phyloP scores from a whole-genome alignment of 2,888 invertebrate species.

The Hyppa rectilinea region DNA sequence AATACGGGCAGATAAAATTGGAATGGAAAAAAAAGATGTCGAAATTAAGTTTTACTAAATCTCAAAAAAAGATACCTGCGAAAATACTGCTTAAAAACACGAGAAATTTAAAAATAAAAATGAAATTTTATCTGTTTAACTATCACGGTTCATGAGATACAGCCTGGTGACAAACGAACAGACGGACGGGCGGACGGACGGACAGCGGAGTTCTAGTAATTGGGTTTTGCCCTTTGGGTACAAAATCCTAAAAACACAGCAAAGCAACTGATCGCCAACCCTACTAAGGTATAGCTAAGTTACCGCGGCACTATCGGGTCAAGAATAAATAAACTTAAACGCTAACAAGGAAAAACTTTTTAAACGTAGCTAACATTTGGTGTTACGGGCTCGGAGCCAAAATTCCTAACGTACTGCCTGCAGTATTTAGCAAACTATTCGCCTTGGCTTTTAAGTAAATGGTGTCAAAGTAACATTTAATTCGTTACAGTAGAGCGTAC shows the following conservation, averaged over 20 bases:
- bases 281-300: neutral
- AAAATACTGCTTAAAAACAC: neutral
- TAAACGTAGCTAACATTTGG: slow-evolving; percentile 43
- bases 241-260: too few relatives aligned
- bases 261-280: too few relatives aligned
- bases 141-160: too few relatives aligned
- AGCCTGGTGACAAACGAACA: too few relatives aligned
- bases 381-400: slow-evolving; percentile 51
- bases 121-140: too few relatives aligned
- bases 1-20: slow-evolving; percentile 36
- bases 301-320: neutral
- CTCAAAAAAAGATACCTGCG: neutral
- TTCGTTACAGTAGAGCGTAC: neutral
- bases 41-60: slow-evolving; percentile 2
- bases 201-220: too few relatives aligned
- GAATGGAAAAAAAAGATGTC: neutral
- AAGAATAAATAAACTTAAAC: slow-evolving; percentile 38
- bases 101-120: too few relatives aligned
- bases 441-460: slow-evolving; percentile 1
- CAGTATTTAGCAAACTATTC: slow-evolving; percentile 28
- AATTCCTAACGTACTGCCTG: slow-evolving; percentile 33
- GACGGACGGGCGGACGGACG: too few relatives aligned
- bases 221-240: too few relatives aligned
- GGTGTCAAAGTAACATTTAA: neutral
- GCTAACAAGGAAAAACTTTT: slow-evolving; percentile 57